Evolutionary conservation across 2,888 invertebrate genomes (phyloP).

Genomic region (Stenichneumon culpator): DNA sequence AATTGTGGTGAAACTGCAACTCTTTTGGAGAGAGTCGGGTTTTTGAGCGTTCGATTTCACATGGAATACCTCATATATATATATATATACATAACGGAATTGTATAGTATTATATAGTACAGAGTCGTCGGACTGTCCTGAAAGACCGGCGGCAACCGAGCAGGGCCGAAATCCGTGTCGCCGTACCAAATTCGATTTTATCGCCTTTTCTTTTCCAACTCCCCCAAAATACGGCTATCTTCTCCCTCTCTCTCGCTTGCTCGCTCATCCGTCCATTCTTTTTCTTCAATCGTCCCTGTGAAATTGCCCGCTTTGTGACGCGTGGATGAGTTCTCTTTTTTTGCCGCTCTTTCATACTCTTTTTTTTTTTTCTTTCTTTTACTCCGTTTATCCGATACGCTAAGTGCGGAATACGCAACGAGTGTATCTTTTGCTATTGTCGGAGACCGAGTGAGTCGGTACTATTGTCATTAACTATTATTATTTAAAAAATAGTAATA

Average conservation of each 20-base stretch:
- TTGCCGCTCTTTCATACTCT: conserved; percentile 16
- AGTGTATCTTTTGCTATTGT: background rate
- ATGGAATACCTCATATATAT: background rate
- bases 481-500: no score
- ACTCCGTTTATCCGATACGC: conserved; percentile 23
- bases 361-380: conserved; percentile 23
- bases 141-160: conserved; percentile 35
- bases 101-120: background rate
- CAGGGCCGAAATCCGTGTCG: conserved; percentile 57
- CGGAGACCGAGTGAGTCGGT: background rate
- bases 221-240: background rate
- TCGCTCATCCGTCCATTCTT: conserved; percentile 32
- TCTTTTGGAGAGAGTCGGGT: no score
- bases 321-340: conserved; percentile 56
- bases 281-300: conserved; percentile 62
- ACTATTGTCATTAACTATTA: no score
- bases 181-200: conserved; percentile 65
- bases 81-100: background rate
- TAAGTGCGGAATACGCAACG: conserved; percentile 25
- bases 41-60: no score
- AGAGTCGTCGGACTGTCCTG: conserved; percentile 20
- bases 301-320: conserved; percentile 67
- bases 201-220: conserved; percentile 40
- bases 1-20: no score
- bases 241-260: conserved; percentile 28